Percentiles rank a stretch among this genome's conserved stretches.
These are phyloP conservation scores for Cynodonichthys magdalenae DNA, from an alignment of 2,797 vertebrate genomes.

Conservation along the genomic window DNA sequence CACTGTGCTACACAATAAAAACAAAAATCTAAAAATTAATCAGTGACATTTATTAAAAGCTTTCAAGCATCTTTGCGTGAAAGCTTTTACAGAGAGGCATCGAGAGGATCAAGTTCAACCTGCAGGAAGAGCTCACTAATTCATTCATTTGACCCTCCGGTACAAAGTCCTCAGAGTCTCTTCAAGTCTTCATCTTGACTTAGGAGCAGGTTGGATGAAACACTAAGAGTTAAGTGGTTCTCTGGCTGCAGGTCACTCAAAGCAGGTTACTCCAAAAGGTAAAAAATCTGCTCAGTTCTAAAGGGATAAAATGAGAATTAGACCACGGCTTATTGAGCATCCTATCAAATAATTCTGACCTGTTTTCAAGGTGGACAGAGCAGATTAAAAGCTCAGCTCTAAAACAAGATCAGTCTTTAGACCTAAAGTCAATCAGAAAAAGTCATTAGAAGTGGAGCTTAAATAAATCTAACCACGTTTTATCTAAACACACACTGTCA, in stretches of 20 bases:
- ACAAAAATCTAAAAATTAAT: not conserved
- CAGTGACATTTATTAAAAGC: not conserved
- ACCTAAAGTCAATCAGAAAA: slow-evolving; percentile 7
- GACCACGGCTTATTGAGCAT: slow-evolving; percentile 24
- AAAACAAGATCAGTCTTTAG: slow-evolving; percentile 11
- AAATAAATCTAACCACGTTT: slow-evolving; percentile 14
- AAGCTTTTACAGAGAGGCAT: slow-evolving; percentile 24
- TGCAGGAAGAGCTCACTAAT: slow-evolving; percentile 22
- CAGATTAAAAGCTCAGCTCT: slow-evolving; percentile 13
- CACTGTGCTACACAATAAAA: not conserved
- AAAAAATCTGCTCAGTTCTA: slow-evolving; percentile 16
- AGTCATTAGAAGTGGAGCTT: slow-evolving; percentile 5
- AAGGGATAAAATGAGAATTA: slow-evolving; percentile 31
- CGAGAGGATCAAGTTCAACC: slow-evolving; percentile 18
- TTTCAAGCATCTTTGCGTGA: not conserved
- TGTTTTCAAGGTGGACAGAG: slow-evolving; percentile 31
- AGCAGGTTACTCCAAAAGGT: slow-evolving; percentile 20
- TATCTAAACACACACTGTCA: not conserved
- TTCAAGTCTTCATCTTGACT: slow-evolving; percentile 40
- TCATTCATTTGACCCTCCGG: slow-evolving; percentile 27
- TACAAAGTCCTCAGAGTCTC: slow-evolving; percentile 23
- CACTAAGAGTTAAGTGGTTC: slow-evolving; percentile 31
- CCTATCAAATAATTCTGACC: slow-evolving; percentile 21
- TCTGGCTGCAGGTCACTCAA: slow-evolving; percentile 38
- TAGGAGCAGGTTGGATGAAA: slow-evolving; percentile 23